Evolutionary conservation across 2,113 vertebrate species (phyloP).

Genomic region (Ahaetulla prasina): DNA sequence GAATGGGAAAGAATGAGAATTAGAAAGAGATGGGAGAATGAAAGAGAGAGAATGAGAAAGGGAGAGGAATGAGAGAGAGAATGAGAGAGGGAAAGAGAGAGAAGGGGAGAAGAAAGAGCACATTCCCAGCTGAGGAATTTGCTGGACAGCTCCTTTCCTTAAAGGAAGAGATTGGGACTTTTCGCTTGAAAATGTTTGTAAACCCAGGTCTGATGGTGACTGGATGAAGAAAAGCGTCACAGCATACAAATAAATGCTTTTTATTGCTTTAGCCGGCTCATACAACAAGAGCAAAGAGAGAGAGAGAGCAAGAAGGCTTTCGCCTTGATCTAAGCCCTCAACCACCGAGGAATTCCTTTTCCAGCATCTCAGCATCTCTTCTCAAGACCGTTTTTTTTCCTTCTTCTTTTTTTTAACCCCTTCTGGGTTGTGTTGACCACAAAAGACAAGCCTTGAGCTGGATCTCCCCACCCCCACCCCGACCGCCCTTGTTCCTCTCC

Average conservation of each 20-base stretch:
- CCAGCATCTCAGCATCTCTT: neutral
- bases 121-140: neutral
- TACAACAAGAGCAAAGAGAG: neutral
- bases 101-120: neutral
- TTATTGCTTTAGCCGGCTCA: neutral
- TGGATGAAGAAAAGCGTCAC: neutral
- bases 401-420: fast-evolving
- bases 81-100: no score
- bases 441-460: neutral
- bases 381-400: no score
- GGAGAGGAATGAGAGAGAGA: no score
- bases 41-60: no score
- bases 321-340: neutral
- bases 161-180: neutral
- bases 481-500: neutral
- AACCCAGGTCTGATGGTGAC: neutral
- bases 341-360: neutral
- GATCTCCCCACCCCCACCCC: neutral
- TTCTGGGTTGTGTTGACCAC: neutral
- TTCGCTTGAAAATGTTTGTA: neutral
- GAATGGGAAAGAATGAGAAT: no score
- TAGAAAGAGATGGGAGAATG: no score
- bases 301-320: no score
- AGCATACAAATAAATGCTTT: neutral
- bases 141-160: neutral